Percentiles rank a stretch among this genome's conserved stretches.
phyloP scores from a whole-genome alignment of 2,113 vertebrate species.

The Gopherus evgoodei region DNA sequence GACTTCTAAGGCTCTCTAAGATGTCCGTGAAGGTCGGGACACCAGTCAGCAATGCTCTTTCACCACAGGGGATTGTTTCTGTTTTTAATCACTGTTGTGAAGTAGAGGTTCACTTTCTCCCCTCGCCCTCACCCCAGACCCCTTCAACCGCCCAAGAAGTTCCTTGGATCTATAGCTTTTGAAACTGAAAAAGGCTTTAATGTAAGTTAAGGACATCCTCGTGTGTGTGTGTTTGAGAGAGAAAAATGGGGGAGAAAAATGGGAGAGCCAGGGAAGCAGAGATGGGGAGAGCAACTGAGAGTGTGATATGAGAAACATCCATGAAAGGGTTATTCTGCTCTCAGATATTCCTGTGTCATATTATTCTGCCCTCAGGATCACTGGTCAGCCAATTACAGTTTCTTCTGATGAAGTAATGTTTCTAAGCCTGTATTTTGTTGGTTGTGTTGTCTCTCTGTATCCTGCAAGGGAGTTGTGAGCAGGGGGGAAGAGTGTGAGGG shows the following conservation, averaged over 20 bases:
- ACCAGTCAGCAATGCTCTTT: background rate
- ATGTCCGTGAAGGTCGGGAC: background rate
- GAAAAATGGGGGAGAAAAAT: background rate
- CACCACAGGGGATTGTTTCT: background rate
- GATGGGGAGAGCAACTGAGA: background rate
- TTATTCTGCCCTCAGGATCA: constrained; percentile 45
- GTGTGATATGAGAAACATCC: background rate
- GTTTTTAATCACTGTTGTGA: background rate
- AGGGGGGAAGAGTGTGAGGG: background rate
- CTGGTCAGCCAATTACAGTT: constrained; percentile 49
- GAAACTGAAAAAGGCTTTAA: background rate
- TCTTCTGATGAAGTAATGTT: constrained; percentile 61
- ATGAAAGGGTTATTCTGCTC: constrained; percentile 40
- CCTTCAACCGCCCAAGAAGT: background rate
- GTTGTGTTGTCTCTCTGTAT: constrained; percentile 24
- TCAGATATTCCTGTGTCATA: background rate
- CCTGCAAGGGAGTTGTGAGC: constrained; percentile 37
- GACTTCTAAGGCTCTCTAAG: background rate
- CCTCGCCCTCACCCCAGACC: background rate
- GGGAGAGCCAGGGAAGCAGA: background rate
- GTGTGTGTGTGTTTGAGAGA: background rate
- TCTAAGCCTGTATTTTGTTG: constrained; percentile 59
- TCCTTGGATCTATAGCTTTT: background rate
- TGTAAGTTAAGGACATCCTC: background rate
- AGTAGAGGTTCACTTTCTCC: background rate